Evolutionary conservation across 2,113 vertebrate species (phyloP), one percentile per base, ranked within the genome.

Genomic region (Brienomyrus longianalis): DNA sequence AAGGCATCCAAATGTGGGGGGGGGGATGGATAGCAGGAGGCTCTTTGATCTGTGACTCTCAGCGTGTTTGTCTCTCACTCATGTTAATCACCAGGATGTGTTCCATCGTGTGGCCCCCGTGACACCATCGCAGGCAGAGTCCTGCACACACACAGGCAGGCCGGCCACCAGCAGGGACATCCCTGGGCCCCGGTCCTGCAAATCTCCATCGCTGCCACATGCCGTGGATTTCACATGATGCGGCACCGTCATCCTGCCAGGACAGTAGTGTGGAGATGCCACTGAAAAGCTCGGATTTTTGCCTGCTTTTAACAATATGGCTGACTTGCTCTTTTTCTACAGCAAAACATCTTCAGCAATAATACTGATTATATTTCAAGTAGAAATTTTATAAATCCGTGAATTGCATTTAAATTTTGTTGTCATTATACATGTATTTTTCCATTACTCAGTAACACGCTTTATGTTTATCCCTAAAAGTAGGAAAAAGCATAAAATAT

Each of bases 31-130:
- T 56, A 74, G 31, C 56, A 17, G 23, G 90, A 27, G 43, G 77
- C n/a, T 88, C 90, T 93, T 93, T 91, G 84, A 91, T 92, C 70
- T 83, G 31, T 47, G 83, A 91, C 83, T 90, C 90, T 90, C 83
- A 51, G 27, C 83, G 84, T 27, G 11, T 90, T 92, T 88, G 48
- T 77, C 92, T 91, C 84, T 90, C 90, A 86, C 91, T 77, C 93
- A 93, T 92, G 91, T 92, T 92, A 91, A 93, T 91, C 13, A 90
- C 89, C 7, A 89, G 47, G 85, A 23, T 19, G 19, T 84, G 83
- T 84, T 84, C 80, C 80, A 21, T 10, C 27, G n/a, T 3, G n/a
- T 8, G 21, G 17, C 47, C 47, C 43, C 48, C 4, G 3, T 51
- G 50, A 31, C 48, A 50, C 84, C 15, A 15, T 31, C 11, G 3